Percentiles rank a stretch among this genome's conserved stretches.
phyloP scores from a whole-genome alignment of 2,888 invertebrate genomes.

The Epinotia brunnichana region DNA sequence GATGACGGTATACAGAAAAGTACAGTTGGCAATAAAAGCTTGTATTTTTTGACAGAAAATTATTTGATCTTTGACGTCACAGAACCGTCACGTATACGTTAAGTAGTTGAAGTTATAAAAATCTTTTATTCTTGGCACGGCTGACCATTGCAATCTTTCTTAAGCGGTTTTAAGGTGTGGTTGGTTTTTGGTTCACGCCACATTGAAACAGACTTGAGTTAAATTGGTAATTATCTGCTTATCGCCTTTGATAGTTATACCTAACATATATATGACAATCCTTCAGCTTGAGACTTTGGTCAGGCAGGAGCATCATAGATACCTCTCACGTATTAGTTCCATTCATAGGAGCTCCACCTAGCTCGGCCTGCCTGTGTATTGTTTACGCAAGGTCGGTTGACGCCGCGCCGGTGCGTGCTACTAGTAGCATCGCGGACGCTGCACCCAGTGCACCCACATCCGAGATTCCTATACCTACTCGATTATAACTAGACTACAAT shows the following conservation, averaged over 20 bases:
- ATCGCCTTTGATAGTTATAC: not conserved
- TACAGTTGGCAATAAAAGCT: too few species aligned
- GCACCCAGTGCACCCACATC: constrained; percentile 38
- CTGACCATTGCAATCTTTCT: not conserved
- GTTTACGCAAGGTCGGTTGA: constrained; percentile 58
- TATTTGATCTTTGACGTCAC: not conserved
- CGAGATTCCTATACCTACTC: constrained; percentile 6
- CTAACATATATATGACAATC: not conserved
- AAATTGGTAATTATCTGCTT: not conserved
- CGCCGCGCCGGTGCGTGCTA: constrained; percentile 45
- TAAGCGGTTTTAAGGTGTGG: not conserved
- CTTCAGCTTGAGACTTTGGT: not conserved
- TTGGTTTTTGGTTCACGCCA: not conserved
- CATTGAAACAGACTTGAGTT: not conserved
- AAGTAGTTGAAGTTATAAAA: not conserved
- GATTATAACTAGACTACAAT: not conserved
- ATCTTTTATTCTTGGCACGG: not conserved
- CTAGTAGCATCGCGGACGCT: constrained; percentile 17
- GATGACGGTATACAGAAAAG: too few species aligned
- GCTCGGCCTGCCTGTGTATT: constrained; percentile 7
- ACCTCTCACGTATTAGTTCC: not conserved
- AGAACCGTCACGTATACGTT: constrained; percentile 5
- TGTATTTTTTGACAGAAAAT: too few species aligned
- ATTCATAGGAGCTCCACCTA: not conserved
- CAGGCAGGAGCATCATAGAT: not conserved